phyloP scores from a whole-genome alignment of 1,140 invertebrate species.

The Drosophila bocqueti region DNA sequence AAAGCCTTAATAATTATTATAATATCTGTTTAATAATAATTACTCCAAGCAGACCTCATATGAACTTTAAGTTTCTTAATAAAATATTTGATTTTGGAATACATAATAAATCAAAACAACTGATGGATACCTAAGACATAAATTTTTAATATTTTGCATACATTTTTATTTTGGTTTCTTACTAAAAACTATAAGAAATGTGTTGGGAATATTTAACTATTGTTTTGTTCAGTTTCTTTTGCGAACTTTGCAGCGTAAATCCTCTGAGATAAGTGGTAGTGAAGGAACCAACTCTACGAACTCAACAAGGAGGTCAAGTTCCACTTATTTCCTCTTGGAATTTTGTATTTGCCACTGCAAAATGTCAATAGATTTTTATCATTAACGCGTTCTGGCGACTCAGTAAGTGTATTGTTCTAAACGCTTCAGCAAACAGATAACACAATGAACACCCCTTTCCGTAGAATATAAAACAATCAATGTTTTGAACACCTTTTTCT shows the following conservation, averaged over 20 bases:
- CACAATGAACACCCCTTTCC: background rate
- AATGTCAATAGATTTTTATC: slow-evolving; percentile 66
- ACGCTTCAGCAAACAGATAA: background rate
- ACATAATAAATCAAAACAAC: background rate
- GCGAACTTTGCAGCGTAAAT: background rate
- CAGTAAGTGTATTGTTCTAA: background rate
- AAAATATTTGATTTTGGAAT: background rate
- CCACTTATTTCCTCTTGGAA: background rate
- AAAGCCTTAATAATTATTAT: background rate
- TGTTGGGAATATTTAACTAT: background rate
- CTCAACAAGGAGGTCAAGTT: background rate
- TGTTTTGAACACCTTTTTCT: slow-evolving; percentile 4
- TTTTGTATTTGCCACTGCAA: slow-evolving; percentile 10
- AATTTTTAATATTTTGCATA: no score
- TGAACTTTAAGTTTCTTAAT: background rate
- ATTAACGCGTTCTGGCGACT: slow-evolving; percentile 20
- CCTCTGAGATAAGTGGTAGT: background rate
- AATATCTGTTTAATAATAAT: background rate
- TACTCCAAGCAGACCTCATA: background rate
- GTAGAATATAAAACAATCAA: slow-evolving; percentile 4
- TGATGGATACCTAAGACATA: no score
- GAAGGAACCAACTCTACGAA: slow-evolving; percentile 4
- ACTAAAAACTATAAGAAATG: no score
- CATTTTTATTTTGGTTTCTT: background rate
- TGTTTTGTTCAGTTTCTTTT: background rate